Evolutionary conservation across 1,140 invertebrate species (phyloP).

Genomic region (Drosophila gunungcola): DNA sequence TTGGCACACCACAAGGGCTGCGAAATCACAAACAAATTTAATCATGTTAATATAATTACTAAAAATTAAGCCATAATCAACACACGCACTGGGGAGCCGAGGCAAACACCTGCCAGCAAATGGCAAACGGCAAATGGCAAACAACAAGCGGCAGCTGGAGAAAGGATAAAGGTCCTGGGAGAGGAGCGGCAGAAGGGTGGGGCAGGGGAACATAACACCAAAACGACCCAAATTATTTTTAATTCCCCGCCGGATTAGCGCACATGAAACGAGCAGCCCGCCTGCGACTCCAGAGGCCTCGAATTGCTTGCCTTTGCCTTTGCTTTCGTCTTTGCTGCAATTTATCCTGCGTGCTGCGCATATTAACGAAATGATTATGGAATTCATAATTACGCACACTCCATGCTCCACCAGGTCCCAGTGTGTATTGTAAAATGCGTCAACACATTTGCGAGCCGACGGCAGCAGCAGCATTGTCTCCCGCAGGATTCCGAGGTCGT

Average conservation of each 20-base stretch:
- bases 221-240: constrained; percentile 84
- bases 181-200: neutral
- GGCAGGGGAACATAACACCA: constrained; percentile 54
- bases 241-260: constrained; percentile 77
- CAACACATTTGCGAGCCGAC: constrained; percentile 75
- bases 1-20: constrained; percentile 17
- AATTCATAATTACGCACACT: constrained; percentile 78
- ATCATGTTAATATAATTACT: constrained; percentile 84
- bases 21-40: constrained; percentile 81
- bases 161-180: neutral
- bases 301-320: constrained; percentile 9
- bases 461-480: constrained; percentile 25
- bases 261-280: constrained; percentile 51
- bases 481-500: constrained; percentile 36
- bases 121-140: constrained; percentile 30
- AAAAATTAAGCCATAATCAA: constrained; percentile 82
- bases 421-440: constrained; percentile 81
- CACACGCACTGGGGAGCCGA: constrained; percentile 31
- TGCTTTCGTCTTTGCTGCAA: constrained; percentile 45
- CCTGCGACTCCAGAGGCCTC: constrained; percentile 33
- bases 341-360: constrained; percentile 80
- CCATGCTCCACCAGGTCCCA: constrained; percentile 53
- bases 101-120: constrained; percentile 54
- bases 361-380: constrained; percentile 84
- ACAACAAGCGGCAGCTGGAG: constrained; percentile 17